These are phyloP conservation scores for Timema cristinae DNA, from an alignment of 2,888 invertebrate genomes.

Conservation along the genomic window DNA sequence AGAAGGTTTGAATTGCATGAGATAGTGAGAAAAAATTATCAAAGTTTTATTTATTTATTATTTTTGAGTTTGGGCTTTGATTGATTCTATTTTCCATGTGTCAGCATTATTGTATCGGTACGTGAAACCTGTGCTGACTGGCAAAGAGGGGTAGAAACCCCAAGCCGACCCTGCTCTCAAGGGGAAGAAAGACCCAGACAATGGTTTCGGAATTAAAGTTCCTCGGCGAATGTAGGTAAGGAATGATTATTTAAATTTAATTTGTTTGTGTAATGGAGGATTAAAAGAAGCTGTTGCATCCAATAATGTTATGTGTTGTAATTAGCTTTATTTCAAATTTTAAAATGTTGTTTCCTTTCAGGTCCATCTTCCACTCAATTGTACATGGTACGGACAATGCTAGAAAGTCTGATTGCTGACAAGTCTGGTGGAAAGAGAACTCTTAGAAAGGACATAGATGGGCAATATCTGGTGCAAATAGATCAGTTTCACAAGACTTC, in stretches of 20 bases:
- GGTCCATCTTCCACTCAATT: conserved; percentile 89
- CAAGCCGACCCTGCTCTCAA: conserved; percentile 86
- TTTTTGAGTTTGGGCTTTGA: neutral
- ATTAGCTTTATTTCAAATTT: too few relatives aligned
- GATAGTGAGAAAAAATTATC: neutral
- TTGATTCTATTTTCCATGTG: conserved; percentile 23
- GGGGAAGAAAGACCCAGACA: conserved; percentile 91
- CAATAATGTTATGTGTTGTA: too few relatives aligned
- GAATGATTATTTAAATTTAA: conserved; percentile 25
- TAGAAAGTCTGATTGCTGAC: conserved; percentile 96
- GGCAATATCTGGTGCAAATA: conserved; percentile 86
- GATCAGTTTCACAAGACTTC: conserved; percentile 94
- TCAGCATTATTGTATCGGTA: conserved; percentile 92
- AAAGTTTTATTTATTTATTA: neutral
- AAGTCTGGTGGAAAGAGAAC: conserved; percentile 95
- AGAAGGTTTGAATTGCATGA: conserved; percentile 55
- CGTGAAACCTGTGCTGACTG: conserved; percentile 97
- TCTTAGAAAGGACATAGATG: conserved; percentile 93
- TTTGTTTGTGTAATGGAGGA: too few relatives aligned
- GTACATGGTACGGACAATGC: conserved; percentile 98
- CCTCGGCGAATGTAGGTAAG: conserved; percentile 89
- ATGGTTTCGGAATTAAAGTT: conserved; percentile 87
- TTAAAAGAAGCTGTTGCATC: too few relatives aligned
- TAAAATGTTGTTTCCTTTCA: conserved; percentile 38
- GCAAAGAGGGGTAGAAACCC: conserved; percentile 87